Percentiles rank a stretch among this genome's conserved stretches.
These are phyloP conservation scores for Cetonia aurata DNA, from an alignment of 2,888 invertebrate species.

Conservation along the genomic window DNA sequence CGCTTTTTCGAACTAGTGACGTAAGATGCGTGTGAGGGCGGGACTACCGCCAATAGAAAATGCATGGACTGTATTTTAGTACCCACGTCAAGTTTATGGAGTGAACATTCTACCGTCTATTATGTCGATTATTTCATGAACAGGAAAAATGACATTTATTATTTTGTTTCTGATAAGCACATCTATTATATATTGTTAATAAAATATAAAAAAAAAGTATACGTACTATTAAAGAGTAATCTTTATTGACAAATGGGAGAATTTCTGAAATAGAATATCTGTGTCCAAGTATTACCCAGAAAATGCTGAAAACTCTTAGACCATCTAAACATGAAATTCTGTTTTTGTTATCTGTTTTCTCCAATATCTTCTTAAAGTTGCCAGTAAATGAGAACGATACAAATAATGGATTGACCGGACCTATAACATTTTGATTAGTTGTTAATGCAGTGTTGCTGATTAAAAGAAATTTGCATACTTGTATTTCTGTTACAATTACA, in stretches of 20 bases:
- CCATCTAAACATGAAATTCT: conserved; percentile 51
- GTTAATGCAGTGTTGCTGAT: neutral
- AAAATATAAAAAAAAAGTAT: neutral
- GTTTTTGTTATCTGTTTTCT: conserved; percentile 34
- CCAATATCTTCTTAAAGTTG: conserved; percentile 46
- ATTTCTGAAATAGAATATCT: conserved; percentile 42
- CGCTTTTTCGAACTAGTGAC: too few relatives aligned
- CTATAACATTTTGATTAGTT: conserved; percentile 40
- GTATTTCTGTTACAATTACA: too few relatives aligned
- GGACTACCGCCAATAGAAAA: too few relatives aligned
- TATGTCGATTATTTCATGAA: too few relatives aligned
- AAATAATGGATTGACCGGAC: conserved; percentile 42
- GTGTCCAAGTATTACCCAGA: conserved; percentile 51
- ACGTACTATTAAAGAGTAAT: conserved; percentile 35
- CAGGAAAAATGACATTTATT: too few relatives aligned
- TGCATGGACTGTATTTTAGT: too few relatives aligned
- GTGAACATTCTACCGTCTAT: too few relatives aligned
- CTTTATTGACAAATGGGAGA: conserved; percentile 44
- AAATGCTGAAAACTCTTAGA: conserved; percentile 49
- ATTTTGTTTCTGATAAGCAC: too few relatives aligned
- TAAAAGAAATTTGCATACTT: neutral
- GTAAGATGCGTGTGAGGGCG: too few relatives aligned
- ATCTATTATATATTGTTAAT: neutral
- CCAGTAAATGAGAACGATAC: conserved; percentile 48
- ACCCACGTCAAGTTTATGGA: too few relatives aligned